phyloP scores from a whole-genome alignment of 2,113 vertebrate genomes.

The Grammomys dolichurus region DNA sequence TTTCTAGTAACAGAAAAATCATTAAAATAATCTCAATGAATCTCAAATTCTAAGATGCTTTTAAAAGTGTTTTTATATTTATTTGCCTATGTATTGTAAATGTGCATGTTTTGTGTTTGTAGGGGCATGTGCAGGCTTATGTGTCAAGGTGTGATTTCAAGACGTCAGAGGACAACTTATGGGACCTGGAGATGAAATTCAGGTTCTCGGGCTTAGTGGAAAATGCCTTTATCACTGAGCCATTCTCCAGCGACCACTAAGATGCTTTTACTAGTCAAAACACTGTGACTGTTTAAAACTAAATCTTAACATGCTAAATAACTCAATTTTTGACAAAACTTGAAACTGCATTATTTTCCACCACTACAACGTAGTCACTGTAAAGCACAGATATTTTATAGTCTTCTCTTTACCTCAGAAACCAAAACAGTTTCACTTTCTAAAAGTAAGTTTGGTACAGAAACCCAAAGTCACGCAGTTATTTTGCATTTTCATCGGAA shows the following conservation, averaged over 20 bases:
- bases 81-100: not conserved
- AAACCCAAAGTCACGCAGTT: not conserved
- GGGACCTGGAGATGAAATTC: not conserved
- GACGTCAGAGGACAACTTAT: not conserved
- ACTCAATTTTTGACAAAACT: slow-evolving; percentile 48
- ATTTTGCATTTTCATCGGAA: slow-evolving; percentile 20
- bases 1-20: slow-evolving; percentile 4
- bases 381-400: slow-evolving; percentile 22
- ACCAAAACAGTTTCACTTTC: slow-evolving; percentile 37
- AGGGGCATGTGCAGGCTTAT: not conserved
- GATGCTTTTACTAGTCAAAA: slow-evolving; percentile 51
- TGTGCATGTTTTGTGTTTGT: not conserved
- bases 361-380: not conserved
- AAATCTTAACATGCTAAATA: slow-evolving; percentile 57
- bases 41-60: slow-evolving; percentile 55
- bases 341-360: not conserved
- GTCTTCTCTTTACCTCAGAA: slow-evolving; percentile 12
- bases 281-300: not conserved
- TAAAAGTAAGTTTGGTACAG: not conserved
- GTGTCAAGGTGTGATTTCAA: not conserved
- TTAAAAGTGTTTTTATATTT: no score
- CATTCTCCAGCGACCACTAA: not conserved
- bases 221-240: not conserved
- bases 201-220: no score
- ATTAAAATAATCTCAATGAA: slow-evolving; percentile 64